These are phyloP conservation scores for Sebastes taczanowskii DNA, from an alignment of 2,797 vertebrate species.

Conservation along the genomic window DNA sequence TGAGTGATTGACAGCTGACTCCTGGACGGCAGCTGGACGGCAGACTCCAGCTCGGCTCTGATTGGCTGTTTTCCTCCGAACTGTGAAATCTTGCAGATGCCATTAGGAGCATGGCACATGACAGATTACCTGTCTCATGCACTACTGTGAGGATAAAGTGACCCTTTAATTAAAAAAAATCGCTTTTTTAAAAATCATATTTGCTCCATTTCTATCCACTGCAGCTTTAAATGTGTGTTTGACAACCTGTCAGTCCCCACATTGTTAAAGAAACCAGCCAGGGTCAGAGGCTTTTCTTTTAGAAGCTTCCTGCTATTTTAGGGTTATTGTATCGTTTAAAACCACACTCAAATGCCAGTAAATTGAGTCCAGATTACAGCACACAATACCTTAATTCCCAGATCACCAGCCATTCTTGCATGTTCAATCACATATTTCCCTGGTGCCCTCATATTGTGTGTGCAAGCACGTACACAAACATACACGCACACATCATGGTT, in stretches of 20 bases:
- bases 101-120: too few relatives aligned
- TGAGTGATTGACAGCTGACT: too few relatives aligned
- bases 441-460: background rate
- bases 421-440: background rate
- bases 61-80: too few relatives aligned
- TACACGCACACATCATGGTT: background rate
- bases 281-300: slow-evolving; percentile 3
- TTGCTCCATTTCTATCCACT: too few relatives aligned
- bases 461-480: background rate
- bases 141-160: too few relatives aligned
- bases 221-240: background rate
- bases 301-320: slow-evolving; percentile 60
- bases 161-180: too few relatives aligned
- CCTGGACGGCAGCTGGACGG: too few relatives aligned
- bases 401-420: background rate
- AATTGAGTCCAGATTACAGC: slow-evolving; percentile 15
- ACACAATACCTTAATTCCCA: slow-evolving; percentile 7
- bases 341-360: background rate
- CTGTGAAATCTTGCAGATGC: too few relatives aligned
- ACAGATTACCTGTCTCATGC: too few relatives aligned
- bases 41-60: too few relatives aligned
- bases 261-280: slow-evolving; percentile 1
- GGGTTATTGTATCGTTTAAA: background rate
- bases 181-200: too few relatives aligned
- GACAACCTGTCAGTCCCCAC: background rate